Percentiles rank a stretch among this genome's conserved stretches.
phyloP scores from a whole-genome alignment of 2,113 vertebrate species.

The Poeciliopsis occidentalis region DNA sequence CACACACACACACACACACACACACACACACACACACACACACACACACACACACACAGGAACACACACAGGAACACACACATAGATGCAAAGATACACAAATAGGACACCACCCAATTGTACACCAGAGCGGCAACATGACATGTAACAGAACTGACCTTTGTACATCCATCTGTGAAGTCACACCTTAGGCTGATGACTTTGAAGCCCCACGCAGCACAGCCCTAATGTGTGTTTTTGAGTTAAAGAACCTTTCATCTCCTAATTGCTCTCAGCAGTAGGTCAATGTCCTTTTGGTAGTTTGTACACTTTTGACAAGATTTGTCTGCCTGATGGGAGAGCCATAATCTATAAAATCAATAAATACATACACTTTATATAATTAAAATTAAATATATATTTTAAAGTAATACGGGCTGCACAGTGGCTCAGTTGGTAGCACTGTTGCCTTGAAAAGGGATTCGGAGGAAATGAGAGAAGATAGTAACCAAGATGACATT shows the following conservation, averaged over 20 bases:
- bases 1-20: conserved; percentile 2
- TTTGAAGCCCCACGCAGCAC: conserved; percentile 51
- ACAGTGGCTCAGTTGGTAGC: no score
- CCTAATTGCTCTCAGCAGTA: conserved; percentile 44
- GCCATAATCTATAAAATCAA: conserved; percentile 2
- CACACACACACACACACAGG: conserved; percentile 1
- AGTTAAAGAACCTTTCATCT: conserved; percentile 57
- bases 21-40: conserved; percentile 1
- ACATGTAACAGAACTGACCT: conserved; percentile 67
- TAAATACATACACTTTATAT: no score
- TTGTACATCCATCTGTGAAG: conserved; percentile 55
- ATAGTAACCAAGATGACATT: neutral
- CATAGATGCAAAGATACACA: conserved; percentile 3
- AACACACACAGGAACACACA: neutral
- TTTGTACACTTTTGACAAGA: conserved; percentile 28
- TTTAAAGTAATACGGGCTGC: no score
- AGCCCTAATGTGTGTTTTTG: conserved; percentile 39
- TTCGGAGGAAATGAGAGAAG: neutral
- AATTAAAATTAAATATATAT: no score
- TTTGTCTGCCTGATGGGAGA: conserved; percentile 39
- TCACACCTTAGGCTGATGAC: conserved; percentile 73
- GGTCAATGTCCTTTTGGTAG: conserved; percentile 47
- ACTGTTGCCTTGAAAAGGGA: no score
- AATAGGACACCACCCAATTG: conserved; percentile 41
- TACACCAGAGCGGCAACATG: conserved; percentile 56